A percentile compares a stretch with the other conserved stretches of the same genome.
phyloP scores from a whole-genome alignment of 1,140 invertebrate genomes.

The Trachelipus rathkii region DNA sequence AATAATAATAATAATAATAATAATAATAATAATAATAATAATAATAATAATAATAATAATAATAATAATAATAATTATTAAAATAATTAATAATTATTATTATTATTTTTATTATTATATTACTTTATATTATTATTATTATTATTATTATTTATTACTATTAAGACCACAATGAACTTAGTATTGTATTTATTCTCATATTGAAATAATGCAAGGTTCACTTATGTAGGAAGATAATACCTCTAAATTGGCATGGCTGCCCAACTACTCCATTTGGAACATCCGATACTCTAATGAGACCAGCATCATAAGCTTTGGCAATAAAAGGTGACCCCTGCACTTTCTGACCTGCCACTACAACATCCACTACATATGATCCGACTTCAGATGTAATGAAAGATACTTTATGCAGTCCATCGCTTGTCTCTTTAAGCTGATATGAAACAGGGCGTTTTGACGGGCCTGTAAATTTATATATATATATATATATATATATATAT shows the following conservation, averaged over 20 bases:
- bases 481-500: neutral
- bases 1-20: too few species aligned
- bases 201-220: too few species aligned
- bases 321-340: slow-evolving; percentile 65
- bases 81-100: slow-evolving; percentile 23
- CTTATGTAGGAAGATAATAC: slow-evolving; percentile 50
- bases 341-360: slow-evolving; percentile 77
- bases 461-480: slow-evolving; percentile 25
- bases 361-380: slow-evolving; percentile 83
- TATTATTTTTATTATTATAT: neutral
- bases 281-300: slow-evolving; percentile 84
- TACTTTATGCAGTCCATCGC: slow-evolving; percentile 73
- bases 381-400: slow-evolving; percentile 88
- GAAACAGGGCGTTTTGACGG: slow-evolving; percentile 45
- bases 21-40: too few species aligned
- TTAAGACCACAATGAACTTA: too few species aligned
- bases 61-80: too few species aligned
- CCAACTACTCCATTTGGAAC: slow-evolving; percentile 80
- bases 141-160: neutral
- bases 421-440: slow-evolving; percentile 48
- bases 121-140: neutral
- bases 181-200: too few species aligned
- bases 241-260: slow-evolving; percentile 88
- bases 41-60: too few species aligned
- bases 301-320: slow-evolving; percentile 88